Base-by-base conservation (phyloP, 2,888 invertebrate species). In the Serripes groenlandicus region DNA sequence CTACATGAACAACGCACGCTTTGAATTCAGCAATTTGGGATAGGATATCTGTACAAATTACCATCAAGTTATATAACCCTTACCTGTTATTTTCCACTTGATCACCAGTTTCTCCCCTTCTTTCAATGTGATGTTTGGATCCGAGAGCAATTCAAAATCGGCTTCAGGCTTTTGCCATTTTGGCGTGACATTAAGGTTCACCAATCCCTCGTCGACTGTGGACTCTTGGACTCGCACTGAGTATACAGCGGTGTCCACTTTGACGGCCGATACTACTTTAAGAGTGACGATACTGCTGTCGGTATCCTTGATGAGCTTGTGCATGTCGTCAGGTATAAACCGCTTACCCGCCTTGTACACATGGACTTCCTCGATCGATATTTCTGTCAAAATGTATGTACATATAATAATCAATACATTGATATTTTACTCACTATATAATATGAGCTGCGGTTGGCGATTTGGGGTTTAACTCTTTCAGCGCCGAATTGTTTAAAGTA, bases 21-120 rank as follows among this genome's bases (percentile, higher is more conserved):
- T n/a, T n/a, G n/a, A n/a, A n/a, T n/a, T n/a, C n/a, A n/a, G n/a
- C n/a, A n/a, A n/a, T n/a, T n/a, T n/a, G n/a, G n/a, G n/a, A n/a
- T n/a, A n/a, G n/a, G n/a, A n/a, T n/a, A n/a, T n/a, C n/a, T n/a
- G n/a, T n/a, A n/a, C n/a, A n/a, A n/a, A n/a, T n/a, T n/a, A n/a
- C n/a, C n/a, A n/a, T n/a, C n/a, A n/a, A n/a, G n/a, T n/a, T n/a
- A n/a, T n/a, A n/a, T n/a, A 1, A 3, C 49, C 37, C 66, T 23
- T 69, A 76, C 76, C 76, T 58, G 69, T 60, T 30, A 69, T 30
- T 49, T 49, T 68, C 76, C 76, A 76, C 28, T 37, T 28, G 9
- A 76, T 54, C 0, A 21, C 49, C 5, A 69, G 9, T 23, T 2
- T 30, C 11, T 76, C 76, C 23, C 30, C 42, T 18, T 69, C 70